These are phyloP conservation scores for Toxotes chatareus DNA, from an alignment of 2,113 vertebrate species.

Conservation along the genomic window DNA sequence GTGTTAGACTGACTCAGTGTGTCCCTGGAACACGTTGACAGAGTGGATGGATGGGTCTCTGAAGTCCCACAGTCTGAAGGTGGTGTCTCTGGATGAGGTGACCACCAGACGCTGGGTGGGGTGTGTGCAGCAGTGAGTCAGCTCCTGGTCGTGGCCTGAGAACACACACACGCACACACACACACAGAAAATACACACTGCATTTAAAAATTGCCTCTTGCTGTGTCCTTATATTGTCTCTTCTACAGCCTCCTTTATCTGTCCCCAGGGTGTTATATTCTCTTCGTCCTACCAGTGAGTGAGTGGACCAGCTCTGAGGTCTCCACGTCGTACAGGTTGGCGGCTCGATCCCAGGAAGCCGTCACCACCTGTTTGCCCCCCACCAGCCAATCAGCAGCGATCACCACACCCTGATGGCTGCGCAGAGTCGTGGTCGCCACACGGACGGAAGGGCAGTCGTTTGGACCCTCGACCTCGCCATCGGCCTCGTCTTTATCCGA, in stretches of 20 bases:
- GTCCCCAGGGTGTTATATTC: neutral
- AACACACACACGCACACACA: slow-evolving; percentile 43
- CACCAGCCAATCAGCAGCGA: slow-evolving; percentile 96
- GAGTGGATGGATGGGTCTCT: slow-evolving; percentile 99
- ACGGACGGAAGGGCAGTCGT: slow-evolving; percentile 92
- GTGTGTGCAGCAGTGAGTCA: slow-evolving; percentile 98
- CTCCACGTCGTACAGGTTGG: slow-evolving; percentile 96
- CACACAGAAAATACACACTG: too few relatives aligned
- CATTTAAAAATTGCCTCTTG: too few relatives aligned
- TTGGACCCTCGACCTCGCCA: slow-evolving; percentile 88
- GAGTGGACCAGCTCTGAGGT: slow-evolving; percentile 96
- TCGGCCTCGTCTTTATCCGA: slow-evolving; percentile 95
- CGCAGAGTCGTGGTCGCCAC: slow-evolving; percentile 89
- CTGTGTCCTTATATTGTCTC: too few relatives aligned
- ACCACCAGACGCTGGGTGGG: slow-evolving; percentile 96
- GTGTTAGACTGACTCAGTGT: slow-evolving; percentile 92
- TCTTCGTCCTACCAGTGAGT: slow-evolving; percentile 88
- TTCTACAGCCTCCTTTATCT: too few relatives aligned
- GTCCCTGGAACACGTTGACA: slow-evolving; percentile 98
- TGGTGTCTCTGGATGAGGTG: slow-evolving; percentile 97
- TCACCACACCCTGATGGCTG: slow-evolving; percentile 97
- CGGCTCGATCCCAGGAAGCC: slow-evolving; percentile 95
- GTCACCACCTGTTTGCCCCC: slow-evolving; percentile 96
- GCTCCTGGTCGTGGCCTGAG: slow-evolving; percentile 95
- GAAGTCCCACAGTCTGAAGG: slow-evolving; percentile 98